phyloP scores from a whole-genome alignment of 1,140 invertebrate species.

The Yoshiicerus persimilis region DNA sequence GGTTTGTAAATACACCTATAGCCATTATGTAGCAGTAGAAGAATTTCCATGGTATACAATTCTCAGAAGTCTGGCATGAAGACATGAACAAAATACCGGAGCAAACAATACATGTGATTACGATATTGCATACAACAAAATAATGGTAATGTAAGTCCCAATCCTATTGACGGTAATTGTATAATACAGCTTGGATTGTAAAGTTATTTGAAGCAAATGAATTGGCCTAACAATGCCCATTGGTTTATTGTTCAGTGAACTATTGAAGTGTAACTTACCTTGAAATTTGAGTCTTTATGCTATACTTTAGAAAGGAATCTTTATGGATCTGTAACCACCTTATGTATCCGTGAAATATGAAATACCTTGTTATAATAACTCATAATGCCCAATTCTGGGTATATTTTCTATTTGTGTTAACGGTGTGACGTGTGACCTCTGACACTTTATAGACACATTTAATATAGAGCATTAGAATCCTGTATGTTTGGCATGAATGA shows the following conservation, averaged over 20 bases:
- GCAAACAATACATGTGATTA: too few species aligned
- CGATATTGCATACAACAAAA: too few species aligned
- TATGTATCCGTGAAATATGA: too few species aligned
- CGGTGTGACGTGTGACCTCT: background rate
- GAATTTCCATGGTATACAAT: background rate
- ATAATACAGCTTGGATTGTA: background rate
- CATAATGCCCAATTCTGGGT: too few species aligned
- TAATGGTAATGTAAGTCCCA: too few species aligned
- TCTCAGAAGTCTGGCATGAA: background rate
- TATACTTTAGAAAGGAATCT: background rate
- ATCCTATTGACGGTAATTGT: background rate
- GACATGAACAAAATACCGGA: too few species aligned
- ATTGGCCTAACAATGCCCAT: background rate
- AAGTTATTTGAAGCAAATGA: background rate
- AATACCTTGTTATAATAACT: too few species aligned
- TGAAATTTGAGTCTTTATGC: slow-evolving; percentile 15
- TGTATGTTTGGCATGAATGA: background rate
- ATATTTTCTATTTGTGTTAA: too few species aligned
- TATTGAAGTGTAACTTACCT: background rate
- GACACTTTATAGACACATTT: background rate
- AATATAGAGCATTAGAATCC: background rate
- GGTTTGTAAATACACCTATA: too few species aligned
- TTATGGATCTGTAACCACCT: background rate
- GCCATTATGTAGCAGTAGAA: too few species aligned
- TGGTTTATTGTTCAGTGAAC: background rate